phyloP scores from a whole-genome alignment of 2,888 invertebrate species.

The Spilosoma lubricipeda region DNA sequence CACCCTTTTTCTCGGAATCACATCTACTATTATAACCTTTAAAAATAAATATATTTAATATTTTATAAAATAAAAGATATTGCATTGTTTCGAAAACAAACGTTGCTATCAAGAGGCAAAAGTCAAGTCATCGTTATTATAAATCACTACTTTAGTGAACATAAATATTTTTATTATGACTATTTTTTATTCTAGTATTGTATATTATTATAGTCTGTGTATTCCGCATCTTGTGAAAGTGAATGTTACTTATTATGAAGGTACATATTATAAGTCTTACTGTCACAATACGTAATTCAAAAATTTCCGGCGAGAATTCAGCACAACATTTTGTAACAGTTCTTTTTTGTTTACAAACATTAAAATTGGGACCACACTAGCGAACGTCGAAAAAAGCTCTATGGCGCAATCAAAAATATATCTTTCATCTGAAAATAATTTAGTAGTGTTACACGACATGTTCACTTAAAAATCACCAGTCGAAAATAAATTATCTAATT shows the following conservation, averaged over 20 bases:
- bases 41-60: too few species aligned
- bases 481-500: conserved; percentile 32
- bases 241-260: conserved; percentile 13
- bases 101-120: not conserved
- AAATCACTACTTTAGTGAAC: conserved; percentile 32
- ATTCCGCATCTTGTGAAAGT: conserved; percentile 5
- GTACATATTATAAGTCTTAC: conserved; percentile 12
- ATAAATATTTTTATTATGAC: not conserved
- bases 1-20: conserved; percentile 67
- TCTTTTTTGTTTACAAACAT: conserved; percentile 24
- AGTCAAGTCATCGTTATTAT: not conserved
- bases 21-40: conserved; percentile 56
- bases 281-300: conserved; percentile 21
- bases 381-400: conserved; percentile 4
- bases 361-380: not conserved
- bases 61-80: too few species aligned
- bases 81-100: not conserved
- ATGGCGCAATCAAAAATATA: conserved; percentile 3
- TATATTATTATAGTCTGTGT: not conserved
- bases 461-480: conserved; percentile 16
- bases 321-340: conserved; percentile 8
- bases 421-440: not conserved
- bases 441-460: not conserved
- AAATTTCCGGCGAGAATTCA: not conserved
- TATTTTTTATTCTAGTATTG: not conserved